Evolutionary conservation across 2,888 invertebrate genomes (phyloP).

Genomic region (Drosophila melanosoma): DNA sequence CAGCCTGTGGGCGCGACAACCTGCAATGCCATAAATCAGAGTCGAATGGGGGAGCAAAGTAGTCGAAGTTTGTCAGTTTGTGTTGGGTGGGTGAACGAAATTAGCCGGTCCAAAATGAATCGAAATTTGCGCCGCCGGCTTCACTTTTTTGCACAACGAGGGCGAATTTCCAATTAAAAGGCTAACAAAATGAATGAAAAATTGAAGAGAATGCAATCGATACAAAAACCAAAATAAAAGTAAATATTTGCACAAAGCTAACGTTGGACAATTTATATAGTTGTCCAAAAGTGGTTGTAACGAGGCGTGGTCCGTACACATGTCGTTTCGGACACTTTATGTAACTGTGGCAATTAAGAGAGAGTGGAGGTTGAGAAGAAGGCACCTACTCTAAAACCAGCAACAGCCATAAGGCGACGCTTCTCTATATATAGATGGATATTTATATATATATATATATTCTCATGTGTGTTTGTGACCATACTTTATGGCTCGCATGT

Average conservation of each 20-base stretch:
- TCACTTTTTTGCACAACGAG: constrained; percentile 16
- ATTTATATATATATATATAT: not conserved
- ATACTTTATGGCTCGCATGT: constrained; percentile 69
- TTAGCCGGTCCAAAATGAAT: constrained; percentile 68
- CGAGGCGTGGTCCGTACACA: constrained; percentile 50
- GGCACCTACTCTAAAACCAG: not conserved
- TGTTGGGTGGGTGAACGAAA: constrained; percentile 30
- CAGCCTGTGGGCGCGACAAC: constrained; percentile 63
- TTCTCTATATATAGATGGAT: not conserved
- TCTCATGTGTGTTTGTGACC: constrained; percentile 36
- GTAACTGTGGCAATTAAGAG: constrained; percentile 74
- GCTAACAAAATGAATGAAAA: constrained; percentile 27
- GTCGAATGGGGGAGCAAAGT: not conserved
- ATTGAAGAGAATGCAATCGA: constrained; percentile 46
- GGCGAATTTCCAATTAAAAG: constrained; percentile 24
- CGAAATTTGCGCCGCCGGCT: constrained; percentile 9
- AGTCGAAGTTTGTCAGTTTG: constrained; percentile 9
- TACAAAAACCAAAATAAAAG: constrained; percentile 8
- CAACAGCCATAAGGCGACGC: constrained; percentile 60
- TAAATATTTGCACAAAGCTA: constrained; percentile 56
- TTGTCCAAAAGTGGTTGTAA: constrained; percentile 32
- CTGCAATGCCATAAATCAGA: constrained; percentile 59
- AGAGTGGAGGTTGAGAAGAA: not conserved
- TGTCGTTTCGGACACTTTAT: constrained; percentile 54
- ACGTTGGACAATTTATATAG: constrained; percentile 58